Conservation (phyloP, 2,888 invertebrate genomes). For the Cylloceria caligata region DNA sequence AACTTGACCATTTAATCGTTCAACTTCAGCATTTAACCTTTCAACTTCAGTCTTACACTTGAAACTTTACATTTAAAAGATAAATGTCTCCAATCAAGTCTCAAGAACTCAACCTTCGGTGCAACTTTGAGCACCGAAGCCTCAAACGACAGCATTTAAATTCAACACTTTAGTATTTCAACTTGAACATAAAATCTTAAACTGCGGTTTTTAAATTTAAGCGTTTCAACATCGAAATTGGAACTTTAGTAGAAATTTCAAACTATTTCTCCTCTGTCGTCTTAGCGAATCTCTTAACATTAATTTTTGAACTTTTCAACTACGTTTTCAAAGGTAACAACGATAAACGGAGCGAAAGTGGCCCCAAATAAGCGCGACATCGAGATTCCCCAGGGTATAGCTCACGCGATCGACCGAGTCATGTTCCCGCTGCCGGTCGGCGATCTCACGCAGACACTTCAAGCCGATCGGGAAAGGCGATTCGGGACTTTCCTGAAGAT, state of each 20-base stretch:
- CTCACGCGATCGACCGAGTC: conserved; percentile 93
- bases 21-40: not conserved
- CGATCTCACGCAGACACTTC: conserved; percentile 93
- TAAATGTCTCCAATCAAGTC: no score
- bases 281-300: not conserved
- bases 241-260: not conserved
- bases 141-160: no score
- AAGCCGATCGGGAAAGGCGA: conserved; percentile 92
- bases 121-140: no score
- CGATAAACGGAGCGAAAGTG: conserved; percentile 94
- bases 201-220: no score
- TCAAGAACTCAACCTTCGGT: no score
- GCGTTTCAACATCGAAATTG: no score
- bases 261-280: not conserved
- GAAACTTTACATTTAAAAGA: no score
- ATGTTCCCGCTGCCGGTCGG: conserved; percentile 96
- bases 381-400: conserved; percentile 93
- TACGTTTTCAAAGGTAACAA: conserved; percentile 88
- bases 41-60: not conserved
- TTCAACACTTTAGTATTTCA: no score
- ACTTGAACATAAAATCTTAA: no score
- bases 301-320: not conserved
- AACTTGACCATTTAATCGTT: not conserved
- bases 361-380: conserved; percentile 93
- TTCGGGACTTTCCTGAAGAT: conserved; percentile 93